Base-by-base conservation (phyloP, 2,113 vertebrate species). In the Onychostoma macrolepis region DNA sequence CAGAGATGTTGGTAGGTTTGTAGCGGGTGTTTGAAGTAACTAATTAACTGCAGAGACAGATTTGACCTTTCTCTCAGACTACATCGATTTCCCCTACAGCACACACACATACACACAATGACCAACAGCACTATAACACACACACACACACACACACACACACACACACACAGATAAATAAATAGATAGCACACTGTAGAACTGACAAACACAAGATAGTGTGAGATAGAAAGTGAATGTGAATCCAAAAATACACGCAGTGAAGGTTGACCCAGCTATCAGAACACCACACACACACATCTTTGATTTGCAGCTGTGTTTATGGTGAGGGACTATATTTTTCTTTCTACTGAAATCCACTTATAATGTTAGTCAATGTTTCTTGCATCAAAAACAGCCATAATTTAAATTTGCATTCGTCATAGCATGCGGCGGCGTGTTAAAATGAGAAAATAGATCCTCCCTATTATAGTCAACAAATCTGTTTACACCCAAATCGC, bases 1-100 rank as follows among this genome's bases (percentile, higher is more conserved):
- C 26, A 28, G 74, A 26, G 30, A 71, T 8, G 36, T 11, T 26
- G 26, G 26, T 19, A 63, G 33, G 56, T 19, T 65, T 48, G 28
- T 15, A 53, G 63, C 61, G 26, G 48, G 50, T 85, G 71, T 17
- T 63, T 75, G 67, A 65, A 71, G 56, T 84, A 87, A 81, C 56
- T 87, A 89, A 89, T 84, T 89, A 87, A 87, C 48, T 43, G 50
- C n/a, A 75, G 67, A 89, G 88, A 84, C 80, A 86, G 53, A 67
- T 80, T 80, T 86, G 85, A 79, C 88, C 88, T 89, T 89, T 86
- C 15, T 53, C 65, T 86, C 75, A 85, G 53, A 53, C 85, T 65
- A 53, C 85, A 80, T 53, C 38, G 80, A 86, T 83, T 88, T 41
- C 61, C 84, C 21, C 28, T 43, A 53, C 33, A 67, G 80, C 19